Base-by-base conservation (phyloP, 1,140 invertebrate species). In the Delia radicum region DNA sequence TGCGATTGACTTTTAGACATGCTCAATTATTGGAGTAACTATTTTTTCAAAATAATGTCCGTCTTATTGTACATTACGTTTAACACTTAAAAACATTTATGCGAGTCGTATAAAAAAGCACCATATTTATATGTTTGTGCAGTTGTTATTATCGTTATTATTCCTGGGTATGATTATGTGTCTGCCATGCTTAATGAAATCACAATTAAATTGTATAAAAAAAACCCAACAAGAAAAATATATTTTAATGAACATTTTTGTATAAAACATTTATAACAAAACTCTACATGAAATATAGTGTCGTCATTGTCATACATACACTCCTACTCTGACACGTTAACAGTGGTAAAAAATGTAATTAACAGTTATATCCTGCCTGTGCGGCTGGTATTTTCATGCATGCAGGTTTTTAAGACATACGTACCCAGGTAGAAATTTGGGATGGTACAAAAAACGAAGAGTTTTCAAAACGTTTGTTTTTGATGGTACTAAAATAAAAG, bases 181-280 rank as follows among this genome's bases (percentile, higher is more conserved):
- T 21, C 18, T 55, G 21, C 48, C 5, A 21, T 24, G 48, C 48
- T 55, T 55, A 55, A 55, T 55, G 48, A 55, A 55, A 55, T 24
- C 48, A 55, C 48, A 55, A 55, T 55, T 55, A 55, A 55, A 55
- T 55, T 55, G 48, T 55, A 55, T 18, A 48, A 48, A n/a, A 48
- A 48, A 13, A 48, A 55, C 4, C 12, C 48, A 55, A 55, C n/a
- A 55, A 55, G 18, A 55, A 55, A 55, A 6, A 18, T 18, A 55
- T 55, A 21, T 55, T 55, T 55, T 55, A 55, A 55, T 55, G 48
- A 55, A 55, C 48, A 55, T 55, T 55, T 55, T 55, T 55, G n/a
- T 1, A 21, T 21, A 18, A 21, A 55, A 21, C 48, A 55, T 18
- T 4, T 18, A 18, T 55, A 21, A 4, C 31, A 4, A 33, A 33